Base-by-base conservation (phyloP, 1,140 invertebrate species). In the Phortica variegata region DNA sequence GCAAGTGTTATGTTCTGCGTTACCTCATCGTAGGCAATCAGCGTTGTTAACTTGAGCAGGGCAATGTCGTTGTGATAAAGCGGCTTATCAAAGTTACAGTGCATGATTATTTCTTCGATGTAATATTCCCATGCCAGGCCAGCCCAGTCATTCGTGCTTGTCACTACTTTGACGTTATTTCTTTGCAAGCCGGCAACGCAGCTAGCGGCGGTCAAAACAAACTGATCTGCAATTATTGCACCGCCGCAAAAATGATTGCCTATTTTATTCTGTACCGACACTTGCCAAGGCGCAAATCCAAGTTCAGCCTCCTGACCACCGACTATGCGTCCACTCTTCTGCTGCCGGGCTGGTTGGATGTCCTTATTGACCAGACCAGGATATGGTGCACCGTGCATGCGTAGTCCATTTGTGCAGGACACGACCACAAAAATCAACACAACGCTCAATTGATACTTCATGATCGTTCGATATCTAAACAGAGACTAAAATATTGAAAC, bases 11-110 rank as follows among this genome's bases (percentile, higher is more conserved):
- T 69, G 0, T 79, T 76, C 56, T 80, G 55, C 0, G 82, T 76
- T 13, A 78, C 76, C 0, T 82, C 78, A 16, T 65, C 77, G 36
- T 70, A 78, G 6, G 45, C 40, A 16, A 84, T 79, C 2, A 62
- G 45, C 0, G 51, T 51, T 0, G 59, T 37, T 4, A 80, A 49
- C 47, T 75, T 76, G 4, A 83, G 50, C 2, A 83, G 47, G 16
- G 79, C 81, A 29, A 83, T 77, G 47, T 83, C 82, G 47, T 83
- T 82, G 18, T 54, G 61, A 23, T 68, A 76, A 5, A 60, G 15
- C 2, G 73, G 73, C 34, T 60, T 47, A 43, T 74, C 65, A 23
- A 80, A 75, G 16, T 65, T 54, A 37, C 68, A 72, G 31, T 75
- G 72, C 0, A 47, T 13, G 3, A 60, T 39, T 2, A 75, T 58